Conservation (phyloP, 2,113 vertebrate species). For the Leucopsar rothschildi region DNA sequence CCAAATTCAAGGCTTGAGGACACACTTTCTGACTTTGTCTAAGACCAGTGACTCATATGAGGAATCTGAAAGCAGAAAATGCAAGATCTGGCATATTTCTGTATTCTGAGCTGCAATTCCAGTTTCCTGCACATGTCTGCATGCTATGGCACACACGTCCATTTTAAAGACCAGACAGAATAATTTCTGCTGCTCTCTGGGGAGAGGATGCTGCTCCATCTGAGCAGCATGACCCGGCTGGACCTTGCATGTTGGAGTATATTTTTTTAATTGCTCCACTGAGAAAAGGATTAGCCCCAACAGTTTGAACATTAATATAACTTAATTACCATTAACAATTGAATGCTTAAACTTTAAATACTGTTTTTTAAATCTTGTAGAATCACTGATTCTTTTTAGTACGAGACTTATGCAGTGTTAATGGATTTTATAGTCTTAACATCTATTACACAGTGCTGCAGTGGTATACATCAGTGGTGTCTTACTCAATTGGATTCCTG, state of each 20-base stretch:
- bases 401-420: neutral
- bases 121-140: neutral
- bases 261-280: neutral
- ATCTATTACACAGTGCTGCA: neutral
- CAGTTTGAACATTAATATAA: neutral
- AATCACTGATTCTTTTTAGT: conserved; percentile 1
- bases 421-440: conserved; percentile 15
- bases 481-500: conserved; percentile 18
- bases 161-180: neutral
- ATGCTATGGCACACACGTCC: accelerated
- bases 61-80: neutral
- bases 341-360: neutral
- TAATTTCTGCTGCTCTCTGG: neutral
- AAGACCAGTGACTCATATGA: neutral
- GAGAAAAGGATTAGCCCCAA: neutral
- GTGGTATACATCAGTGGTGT: conserved; percentile 9
- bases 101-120: neutral
- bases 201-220: neutral
- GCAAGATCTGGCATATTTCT: neutral
- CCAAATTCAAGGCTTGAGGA: neutral
- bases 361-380: neutral
- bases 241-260: neutral
- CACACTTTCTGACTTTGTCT: neutral
- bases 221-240: neutral
- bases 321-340: neutral